Evolutionary conservation across 2,113 vertebrate species (phyloP).

Genomic region (Dasyprocta punctata): DNA sequence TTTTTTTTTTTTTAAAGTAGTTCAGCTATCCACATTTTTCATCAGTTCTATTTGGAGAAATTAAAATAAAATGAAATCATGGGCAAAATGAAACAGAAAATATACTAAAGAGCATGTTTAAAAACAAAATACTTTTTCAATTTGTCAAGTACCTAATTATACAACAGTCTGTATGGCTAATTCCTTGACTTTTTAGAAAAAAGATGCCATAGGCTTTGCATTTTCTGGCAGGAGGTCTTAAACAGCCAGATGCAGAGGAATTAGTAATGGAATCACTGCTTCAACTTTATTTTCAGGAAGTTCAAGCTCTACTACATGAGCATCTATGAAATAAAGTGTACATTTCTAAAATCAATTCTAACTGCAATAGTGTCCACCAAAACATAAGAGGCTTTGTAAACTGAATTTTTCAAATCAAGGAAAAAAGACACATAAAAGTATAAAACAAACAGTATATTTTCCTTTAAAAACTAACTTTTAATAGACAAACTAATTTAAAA

Average conservation of each 20-base stretch:
- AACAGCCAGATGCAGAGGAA: neutral
- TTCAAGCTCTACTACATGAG: neutral
- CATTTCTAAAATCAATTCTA: neutral
- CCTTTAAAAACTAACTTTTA: slow-evolving; percentile 35
- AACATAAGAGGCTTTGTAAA: neutral
- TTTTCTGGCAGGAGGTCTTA: neutral
- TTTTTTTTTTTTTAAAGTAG: neutral
- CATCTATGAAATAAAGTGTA: neutral
- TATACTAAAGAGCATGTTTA: neutral
- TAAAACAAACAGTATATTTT: neutral
- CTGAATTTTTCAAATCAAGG: neutral
- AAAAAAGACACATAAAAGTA: neutral
- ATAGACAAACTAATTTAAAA: neutral
- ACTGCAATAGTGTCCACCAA: neutral
- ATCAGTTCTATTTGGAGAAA: slow-evolving; percentile 36
- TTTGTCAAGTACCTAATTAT: neutral
- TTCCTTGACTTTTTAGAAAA: neutral
- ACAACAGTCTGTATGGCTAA: neutral
- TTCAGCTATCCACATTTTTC: slow-evolving; percentile 22
- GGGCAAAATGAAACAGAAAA: slow-evolving; percentile 43
- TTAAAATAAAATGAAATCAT: slow-evolving; percentile 46
- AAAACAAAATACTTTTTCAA: neutral
- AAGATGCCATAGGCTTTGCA: neutral
- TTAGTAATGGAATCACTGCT: neutral
- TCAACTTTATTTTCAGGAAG: neutral